phyloP scores from a whole-genome alignment of 2,113 vertebrate species.

The Vidua macroura region DNA sequence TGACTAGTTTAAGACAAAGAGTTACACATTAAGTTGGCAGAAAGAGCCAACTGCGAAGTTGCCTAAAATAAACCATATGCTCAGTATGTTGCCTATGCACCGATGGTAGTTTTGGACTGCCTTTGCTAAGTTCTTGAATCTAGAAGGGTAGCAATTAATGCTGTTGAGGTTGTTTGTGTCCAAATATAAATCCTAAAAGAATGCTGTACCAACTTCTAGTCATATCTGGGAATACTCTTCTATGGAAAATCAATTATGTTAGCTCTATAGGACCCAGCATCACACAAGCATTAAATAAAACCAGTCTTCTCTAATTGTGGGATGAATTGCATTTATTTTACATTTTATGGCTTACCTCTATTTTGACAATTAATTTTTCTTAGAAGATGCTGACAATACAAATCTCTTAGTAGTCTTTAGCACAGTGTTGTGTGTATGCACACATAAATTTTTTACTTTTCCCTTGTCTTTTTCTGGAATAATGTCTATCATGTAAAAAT shows the following conservation, averaged over 20 bases:
- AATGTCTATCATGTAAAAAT: background rate
- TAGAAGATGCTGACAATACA: background rate
- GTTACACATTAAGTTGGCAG: background rate
- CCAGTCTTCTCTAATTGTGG: background rate
- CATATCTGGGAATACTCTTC: background rate
- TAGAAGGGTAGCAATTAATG: background rate
- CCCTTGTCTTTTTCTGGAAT: background rate
- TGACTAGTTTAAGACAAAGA: background rate
- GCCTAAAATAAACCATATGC: background rate
- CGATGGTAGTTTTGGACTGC: rapidly evolving
- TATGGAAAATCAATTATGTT: background rate
- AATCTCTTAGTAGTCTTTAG: background rate
- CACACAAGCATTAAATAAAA: background rate
- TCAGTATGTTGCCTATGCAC: background rate
- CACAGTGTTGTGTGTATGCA: background rate
- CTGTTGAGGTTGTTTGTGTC: background rate
- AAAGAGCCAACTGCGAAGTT: background rate
- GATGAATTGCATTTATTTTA: background rate
- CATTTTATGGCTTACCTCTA: background rate
- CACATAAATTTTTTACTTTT: background rate
- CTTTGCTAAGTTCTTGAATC: background rate
- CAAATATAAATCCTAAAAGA: background rate
- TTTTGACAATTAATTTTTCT: background rate
- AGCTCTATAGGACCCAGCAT: background rate
- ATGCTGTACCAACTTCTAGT: background rate